Percentiles rank a stretch among this genome's conserved stretches.
Conservation (phyloP, 1,140 invertebrate species). For the Drosophila albomicans region DNA sequence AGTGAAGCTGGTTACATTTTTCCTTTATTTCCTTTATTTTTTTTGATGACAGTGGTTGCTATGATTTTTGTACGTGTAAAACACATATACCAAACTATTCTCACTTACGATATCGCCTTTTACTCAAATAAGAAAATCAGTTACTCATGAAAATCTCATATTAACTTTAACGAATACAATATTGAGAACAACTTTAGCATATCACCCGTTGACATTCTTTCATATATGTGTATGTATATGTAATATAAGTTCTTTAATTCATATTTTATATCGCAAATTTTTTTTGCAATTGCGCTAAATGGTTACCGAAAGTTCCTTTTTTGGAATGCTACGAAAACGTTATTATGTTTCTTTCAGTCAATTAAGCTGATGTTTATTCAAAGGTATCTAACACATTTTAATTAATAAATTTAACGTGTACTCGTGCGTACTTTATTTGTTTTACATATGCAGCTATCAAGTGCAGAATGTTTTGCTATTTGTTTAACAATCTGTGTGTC, state of each 20-base stretch:
- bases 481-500: not conserved
- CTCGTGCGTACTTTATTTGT: not conserved
- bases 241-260: conserved; percentile 60
- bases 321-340: not conserved
- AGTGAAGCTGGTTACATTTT: conserved; percentile 53
- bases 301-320: not conserved
- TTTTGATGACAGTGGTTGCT: conserved; percentile 7
- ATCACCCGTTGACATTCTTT: not conserved
- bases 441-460: not conserved
- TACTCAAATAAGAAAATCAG: no score
- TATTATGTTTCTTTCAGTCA: not conserved
- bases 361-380: not conserved
- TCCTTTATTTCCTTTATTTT: not conserved
- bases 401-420: not conserved
- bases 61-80: conserved; percentile 47
- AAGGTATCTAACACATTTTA: not conserved
- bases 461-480: not conserved
- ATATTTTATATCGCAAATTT: conserved; percentile 29
- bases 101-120: conserved; percentile 2
- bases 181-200: no score
- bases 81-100: not conserved
- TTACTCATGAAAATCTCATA: no score
- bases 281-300: not conserved
- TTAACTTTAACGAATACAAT: no score
- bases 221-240: not conserved